A percentile compares a stretch with the other conserved stretches of the same genome.
phyloP scores from a whole-genome alignment of 2,888 invertebrate species.

The Sympetrum striolatum region DNA sequence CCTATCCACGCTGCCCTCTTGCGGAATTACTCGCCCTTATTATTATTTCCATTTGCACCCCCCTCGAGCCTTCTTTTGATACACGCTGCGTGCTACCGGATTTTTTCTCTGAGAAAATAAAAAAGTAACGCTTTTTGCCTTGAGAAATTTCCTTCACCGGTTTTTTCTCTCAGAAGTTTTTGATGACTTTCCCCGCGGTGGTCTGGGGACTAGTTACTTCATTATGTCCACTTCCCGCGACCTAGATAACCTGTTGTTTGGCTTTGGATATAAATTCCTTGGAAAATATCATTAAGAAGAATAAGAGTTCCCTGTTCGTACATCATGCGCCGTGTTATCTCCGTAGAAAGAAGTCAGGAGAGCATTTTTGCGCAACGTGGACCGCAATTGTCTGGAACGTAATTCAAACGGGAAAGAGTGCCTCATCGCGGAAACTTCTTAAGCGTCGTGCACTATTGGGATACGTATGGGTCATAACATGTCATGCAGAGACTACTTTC shows the following conservation, averaged over 20 bases:
- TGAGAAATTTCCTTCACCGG: neutral
- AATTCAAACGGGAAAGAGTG: neutral
- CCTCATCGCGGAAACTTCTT: no score
- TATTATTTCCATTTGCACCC: neutral
- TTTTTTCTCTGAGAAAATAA: neutral
- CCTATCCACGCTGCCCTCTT: neutral
- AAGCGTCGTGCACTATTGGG: no score
- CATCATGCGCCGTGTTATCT: neutral
- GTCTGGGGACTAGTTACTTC: neutral
- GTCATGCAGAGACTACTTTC: no score
- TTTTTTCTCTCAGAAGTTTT: neutral
- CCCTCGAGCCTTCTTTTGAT: neutral
- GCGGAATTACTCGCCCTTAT: neutral
- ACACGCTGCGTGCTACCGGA: neutral
- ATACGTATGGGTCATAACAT: no score
- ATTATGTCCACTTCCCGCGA: neutral
- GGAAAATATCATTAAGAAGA: neutral
- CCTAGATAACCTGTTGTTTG: slow-evolving; percentile 16
- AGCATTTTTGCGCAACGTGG: neutral
- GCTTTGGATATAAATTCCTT: neutral
- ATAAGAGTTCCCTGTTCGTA: neutral
- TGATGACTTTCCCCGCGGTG: neutral
- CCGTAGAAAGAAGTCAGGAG: neutral
- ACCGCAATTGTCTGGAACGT: neutral
- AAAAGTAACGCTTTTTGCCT: neutral